Conservation (phyloP, 2,888 invertebrate species). For the Spialia ferax region DNA sequence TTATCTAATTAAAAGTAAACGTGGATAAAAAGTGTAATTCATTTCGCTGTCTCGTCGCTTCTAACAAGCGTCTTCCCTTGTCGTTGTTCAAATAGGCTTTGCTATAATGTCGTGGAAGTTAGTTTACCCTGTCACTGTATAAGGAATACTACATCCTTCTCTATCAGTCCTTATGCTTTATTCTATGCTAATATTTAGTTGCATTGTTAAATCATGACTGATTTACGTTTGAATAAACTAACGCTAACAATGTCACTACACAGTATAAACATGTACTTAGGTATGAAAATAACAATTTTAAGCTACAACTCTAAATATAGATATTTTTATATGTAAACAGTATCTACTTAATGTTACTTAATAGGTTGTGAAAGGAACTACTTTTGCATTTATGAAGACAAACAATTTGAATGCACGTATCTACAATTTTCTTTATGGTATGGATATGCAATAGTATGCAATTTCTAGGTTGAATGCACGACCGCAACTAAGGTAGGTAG, state of each 20-base stretch:
- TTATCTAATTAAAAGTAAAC: constrained; percentile 11
- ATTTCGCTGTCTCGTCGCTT: neutral
- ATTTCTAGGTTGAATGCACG: constrained; percentile 21
- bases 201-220: neutral
- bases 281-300: too few species aligned
- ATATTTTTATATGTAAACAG: too few species aligned
- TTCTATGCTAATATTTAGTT: constrained; percentile 11
- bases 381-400: too few species aligned
- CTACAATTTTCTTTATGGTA: neutral
- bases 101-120: neutral
- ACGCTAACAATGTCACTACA: neutral
- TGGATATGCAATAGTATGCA: neutral
- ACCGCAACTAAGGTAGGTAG: constrained; percentile 18
- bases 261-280: too few species aligned
- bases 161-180: neutral
- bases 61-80: neutral
- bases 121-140: constrained; percentile 3
- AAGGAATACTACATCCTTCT: constrained; percentile 15
- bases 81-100: neutral
- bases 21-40: constrained; percentile 1
- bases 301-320: too few species aligned
- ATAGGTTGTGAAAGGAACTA: too few species aligned
- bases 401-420: too few species aligned
- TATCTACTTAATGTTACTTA: too few species aligned
- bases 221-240: constrained; percentile 13